Evolutionary conservation across 2,888 invertebrate genomes (phyloP), one percentile per base, ranked within the genome.

Genomic region (Therioaphis trifolii): DNA sequence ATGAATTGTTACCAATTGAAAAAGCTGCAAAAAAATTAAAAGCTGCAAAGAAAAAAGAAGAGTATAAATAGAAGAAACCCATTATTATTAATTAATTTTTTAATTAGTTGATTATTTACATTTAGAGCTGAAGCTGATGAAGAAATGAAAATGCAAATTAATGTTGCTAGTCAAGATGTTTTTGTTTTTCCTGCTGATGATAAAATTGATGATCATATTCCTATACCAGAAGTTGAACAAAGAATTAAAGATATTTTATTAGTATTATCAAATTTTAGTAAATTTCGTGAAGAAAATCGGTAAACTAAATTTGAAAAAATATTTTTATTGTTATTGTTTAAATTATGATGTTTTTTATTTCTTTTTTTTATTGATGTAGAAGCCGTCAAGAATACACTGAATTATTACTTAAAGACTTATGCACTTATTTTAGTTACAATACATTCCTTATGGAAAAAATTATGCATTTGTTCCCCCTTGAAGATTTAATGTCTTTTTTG

Each of bases 371-470:
- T n/a, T n/a, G n/a, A n/a, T n/a, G n/a, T 86, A 93, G 94, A 87
- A 92, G 93, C 2, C 91, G 98, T 49, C 90, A 91, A 84, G 97
- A 98, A 86, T 98, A 99, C 88, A 89, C 94, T 21, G 92, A 93
- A 0, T 90, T 96, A 75, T 90, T 99, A 52, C 91, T 91, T 80
- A 92, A 92, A 87, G 98, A 99, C 90, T 90, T 99, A 75, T 98
- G 98, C 87, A 91, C 92, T 40, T 98, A 98, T 89, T 99, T 98
- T 90, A 96, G 96, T 88, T 99, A 99, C 88, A 99, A 99, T 90
- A 94, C 95, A 84, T 99, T 95, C 88, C 90, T 99, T 21, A 98
- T 99, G 95, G 93, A 93, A 86, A 93, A 94, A 87, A 90, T 99
- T 1, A 94, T 98, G 93, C 93, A 97, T 87, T 91, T 98, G 87